Evolutionary conservation across 2,113 vertebrate genomes (phyloP).

Genomic region (Elephas maximus): DNA sequence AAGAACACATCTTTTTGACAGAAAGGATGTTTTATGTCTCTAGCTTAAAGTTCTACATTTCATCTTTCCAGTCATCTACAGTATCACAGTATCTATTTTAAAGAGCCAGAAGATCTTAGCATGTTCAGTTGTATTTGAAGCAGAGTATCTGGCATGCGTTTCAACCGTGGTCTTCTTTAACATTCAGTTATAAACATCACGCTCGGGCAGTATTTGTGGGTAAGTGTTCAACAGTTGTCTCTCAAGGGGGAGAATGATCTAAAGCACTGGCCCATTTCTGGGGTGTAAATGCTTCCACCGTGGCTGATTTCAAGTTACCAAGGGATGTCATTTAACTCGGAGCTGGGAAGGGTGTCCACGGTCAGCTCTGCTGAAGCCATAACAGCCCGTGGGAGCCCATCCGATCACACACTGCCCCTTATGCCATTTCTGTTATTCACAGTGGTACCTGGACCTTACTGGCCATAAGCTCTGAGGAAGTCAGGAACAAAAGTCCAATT

Average conservation of each 20-base stretch:
- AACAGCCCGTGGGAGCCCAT: not conserved
- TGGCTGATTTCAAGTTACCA: not conserved
- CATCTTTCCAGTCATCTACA: not conserved
- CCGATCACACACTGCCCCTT: not conserved
- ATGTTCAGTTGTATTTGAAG: conserved; percentile 14
- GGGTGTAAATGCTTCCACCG: conserved; percentile 24
- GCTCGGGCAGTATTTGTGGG: not conserved
- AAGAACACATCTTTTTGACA: not conserved
- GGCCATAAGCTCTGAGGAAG: not conserved
- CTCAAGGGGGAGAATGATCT: not conserved
- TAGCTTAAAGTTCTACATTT: not conserved
- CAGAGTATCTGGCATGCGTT: not conserved
- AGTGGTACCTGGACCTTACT: not conserved
- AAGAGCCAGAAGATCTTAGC: conserved; percentile 15
- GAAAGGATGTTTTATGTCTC: not conserved
- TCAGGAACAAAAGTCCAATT: conserved; percentile 30
- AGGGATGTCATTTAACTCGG: not conserved
- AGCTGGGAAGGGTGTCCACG: not conserved
- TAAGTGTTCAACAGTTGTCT: not conserved
- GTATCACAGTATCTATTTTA: conserved; percentile 18
- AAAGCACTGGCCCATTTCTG: conserved; percentile 49
- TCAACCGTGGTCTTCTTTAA: not conserved
- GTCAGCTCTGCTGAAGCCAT: not conserved
- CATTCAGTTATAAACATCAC: not conserved
- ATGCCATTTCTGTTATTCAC: not conserved